phyloP scores from a whole-genome alignment of 2,888 invertebrate species.

The Polydrusus tereticollis region DNA sequence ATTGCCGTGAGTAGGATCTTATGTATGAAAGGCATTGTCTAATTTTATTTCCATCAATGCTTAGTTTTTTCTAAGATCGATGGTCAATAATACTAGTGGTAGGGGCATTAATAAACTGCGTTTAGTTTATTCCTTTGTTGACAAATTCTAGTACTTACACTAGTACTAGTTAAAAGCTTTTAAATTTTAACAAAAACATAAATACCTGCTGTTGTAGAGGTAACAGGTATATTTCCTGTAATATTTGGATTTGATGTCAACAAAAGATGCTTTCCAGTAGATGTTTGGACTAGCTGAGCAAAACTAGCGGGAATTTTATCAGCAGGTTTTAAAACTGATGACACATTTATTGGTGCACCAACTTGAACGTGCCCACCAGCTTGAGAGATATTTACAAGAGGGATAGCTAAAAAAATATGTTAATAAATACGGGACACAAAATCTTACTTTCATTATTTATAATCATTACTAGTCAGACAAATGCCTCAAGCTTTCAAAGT shows the following conservation, averaged over 20 bases:
- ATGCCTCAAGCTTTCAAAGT: conserved; percentile 47
- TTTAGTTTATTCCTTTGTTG: not conserved
- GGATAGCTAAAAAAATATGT: conserved; percentile 65
- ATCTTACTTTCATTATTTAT: not conserved
- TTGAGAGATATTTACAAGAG: conserved; percentile 63
- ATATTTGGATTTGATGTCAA: conserved; percentile 70
- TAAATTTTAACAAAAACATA: not conserved
- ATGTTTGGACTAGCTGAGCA: conserved; percentile 80
- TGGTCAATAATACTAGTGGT: too few species aligned
- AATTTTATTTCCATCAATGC: too few species aligned
- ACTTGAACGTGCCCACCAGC: conserved; percentile 55
- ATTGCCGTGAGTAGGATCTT: too few species aligned
- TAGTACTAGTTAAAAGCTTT: not conserved
- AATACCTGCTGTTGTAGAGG: conserved; percentile 62
- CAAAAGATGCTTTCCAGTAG: conserved; percentile 78
- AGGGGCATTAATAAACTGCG: too few species aligned
- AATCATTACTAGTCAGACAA: conserved; percentile 44
- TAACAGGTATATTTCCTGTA: conserved; percentile 63
- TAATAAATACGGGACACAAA: not conserved
- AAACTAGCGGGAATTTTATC: conserved; percentile 65
- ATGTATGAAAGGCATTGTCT: too few species aligned
- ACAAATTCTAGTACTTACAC: not conserved
- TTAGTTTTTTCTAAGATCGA: too few species aligned
- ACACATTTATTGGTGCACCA: conserved; percentile 58
- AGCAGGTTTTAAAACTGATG: conserved; percentile 62